Conservation (phyloP, 1,140 invertebrate species). For the Drosophila varians region DNA sequence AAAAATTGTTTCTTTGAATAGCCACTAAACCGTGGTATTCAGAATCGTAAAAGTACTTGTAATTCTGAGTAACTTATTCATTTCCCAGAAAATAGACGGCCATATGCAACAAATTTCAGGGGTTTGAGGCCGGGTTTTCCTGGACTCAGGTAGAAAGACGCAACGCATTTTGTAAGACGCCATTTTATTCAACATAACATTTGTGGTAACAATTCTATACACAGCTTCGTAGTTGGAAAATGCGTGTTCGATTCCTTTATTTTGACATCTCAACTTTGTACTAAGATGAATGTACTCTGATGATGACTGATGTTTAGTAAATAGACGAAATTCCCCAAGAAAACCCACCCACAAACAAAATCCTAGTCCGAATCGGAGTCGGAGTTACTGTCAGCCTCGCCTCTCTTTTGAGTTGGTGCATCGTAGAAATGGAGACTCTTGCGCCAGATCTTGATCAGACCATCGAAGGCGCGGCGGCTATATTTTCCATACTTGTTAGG, state of each 20-base stretch:
- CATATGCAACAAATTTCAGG: slow-evolving; percentile 18
- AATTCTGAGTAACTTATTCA: background rate
- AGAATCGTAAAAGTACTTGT: background rate
- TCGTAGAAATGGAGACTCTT: slow-evolving; percentile 93
- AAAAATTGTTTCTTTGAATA: background rate
- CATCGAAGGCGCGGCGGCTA: slow-evolving; percentile 95
- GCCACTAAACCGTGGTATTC: background rate
- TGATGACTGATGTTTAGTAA: background rate
- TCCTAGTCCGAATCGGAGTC: slow-evolving; percentile 70
- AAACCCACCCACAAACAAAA: slow-evolving; percentile 15
- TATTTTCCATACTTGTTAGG: slow-evolving; percentile 94
- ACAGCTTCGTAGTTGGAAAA: slow-evolving; percentile 32
- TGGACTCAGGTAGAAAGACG: slow-evolving; percentile 28
- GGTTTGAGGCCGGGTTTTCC: background rate
- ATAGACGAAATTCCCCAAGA: slow-evolving; percentile 4
- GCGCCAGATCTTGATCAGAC: slow-evolving; percentile 93
- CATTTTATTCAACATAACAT: slow-evolving; percentile 70
- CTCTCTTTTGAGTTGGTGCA: slow-evolving; percentile 81
- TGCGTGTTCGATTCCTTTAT: slow-evolving; percentile 32
- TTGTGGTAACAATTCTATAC: slow-evolving; percentile 44
- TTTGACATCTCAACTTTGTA: slow-evolving; percentile 43
- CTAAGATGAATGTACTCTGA: slow-evolving; percentile 24
- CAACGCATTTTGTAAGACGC: slow-evolving; percentile 45
- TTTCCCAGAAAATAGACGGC: slow-evolving; percentile 6
- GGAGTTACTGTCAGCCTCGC: slow-evolving; percentile 24